A percentile compares a stretch with the other conserved stretches of the same genome.
Evolutionary conservation across 2,797 vertebrate genomes (phyloP).

Genomic region (Galaxias olidus): DNA sequence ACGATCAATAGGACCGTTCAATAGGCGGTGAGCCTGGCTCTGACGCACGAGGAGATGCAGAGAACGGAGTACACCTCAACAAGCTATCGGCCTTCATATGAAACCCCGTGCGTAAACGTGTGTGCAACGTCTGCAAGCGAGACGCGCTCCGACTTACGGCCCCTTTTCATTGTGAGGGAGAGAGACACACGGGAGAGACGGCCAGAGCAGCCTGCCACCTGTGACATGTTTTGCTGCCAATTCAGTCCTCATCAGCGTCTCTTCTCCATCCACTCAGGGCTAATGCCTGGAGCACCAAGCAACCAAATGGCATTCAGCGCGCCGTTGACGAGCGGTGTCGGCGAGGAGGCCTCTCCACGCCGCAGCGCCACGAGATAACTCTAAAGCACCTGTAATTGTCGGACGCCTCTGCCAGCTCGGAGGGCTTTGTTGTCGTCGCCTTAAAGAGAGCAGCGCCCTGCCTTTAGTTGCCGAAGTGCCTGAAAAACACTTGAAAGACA

Average conservation of each 20-base stretch:
- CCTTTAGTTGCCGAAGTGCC: conserved; percentile 55
- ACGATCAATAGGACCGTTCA: conserved; percentile 47
- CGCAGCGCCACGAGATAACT: conserved; percentile 80
- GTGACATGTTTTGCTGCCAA: conserved; percentile 78
- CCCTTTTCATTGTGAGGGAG: too few species aligned
- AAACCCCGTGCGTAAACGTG: too few species aligned
- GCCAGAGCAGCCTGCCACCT: conserved; percentile 31
- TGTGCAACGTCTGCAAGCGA: too few species aligned
- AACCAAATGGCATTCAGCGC: conserved; percentile 93
- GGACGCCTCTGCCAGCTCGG: conserved; percentile 80
- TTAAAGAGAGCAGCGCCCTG: conserved; percentile 85
- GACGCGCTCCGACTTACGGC: too few species aligned
- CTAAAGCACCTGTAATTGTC: conserved; percentile 92
- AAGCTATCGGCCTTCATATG: too few species aligned
- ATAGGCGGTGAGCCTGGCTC: conserved; percentile 52
- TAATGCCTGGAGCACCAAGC: conserved; percentile 88
- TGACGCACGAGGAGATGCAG: conserved; percentile 18
- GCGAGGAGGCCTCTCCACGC: conserved; percentile 71
- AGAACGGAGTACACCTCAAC: too few species aligned
- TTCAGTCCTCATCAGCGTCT: conserved; percentile 89
- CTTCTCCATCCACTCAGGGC: conserved; percentile 80
- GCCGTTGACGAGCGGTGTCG: conserved; percentile 79
- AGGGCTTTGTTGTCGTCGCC: conserved; percentile 89
- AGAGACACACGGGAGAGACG: too few species aligned
- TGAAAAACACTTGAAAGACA: conserved; percentile 50